A percentile compares a stretch with the other conserved stretches of the same genome.
phyloP scores from a whole-genome alignment of 2,113 vertebrate genomes.

The Orycteropus afer region DNA sequence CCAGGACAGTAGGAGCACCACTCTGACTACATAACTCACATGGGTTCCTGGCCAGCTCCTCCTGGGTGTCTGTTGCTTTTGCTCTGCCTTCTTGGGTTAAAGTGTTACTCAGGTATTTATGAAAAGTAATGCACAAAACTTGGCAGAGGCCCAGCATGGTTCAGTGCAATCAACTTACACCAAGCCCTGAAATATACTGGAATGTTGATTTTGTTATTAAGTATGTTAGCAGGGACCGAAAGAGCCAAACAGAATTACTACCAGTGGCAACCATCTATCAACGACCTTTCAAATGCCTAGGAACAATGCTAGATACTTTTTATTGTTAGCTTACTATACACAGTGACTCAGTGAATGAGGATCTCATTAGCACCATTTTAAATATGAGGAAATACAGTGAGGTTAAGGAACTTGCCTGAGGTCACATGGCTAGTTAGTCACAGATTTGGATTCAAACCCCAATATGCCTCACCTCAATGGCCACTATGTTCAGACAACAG shows the following conservation, averaged over 20 bases:
- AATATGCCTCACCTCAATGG: neutral
- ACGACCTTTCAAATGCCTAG: neutral
- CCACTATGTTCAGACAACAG: neutral
- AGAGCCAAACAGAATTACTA: neutral
- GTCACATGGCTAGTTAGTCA: neutral
- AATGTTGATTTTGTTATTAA: constrained; percentile 46
- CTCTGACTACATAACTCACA: neutral
- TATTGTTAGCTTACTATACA: neutral
- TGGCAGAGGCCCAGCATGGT: constrained; percentile 1
- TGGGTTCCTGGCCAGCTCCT: constrained; percentile 41
- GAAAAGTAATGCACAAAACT: constrained; percentile 8
- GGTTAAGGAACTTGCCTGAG: neutral
- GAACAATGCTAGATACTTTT: neutral
- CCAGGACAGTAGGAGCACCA: neutral
- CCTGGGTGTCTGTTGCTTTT: neutral
- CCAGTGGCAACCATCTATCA: neutral
- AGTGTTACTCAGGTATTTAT: constrained; percentile 57
- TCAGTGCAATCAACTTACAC: neutral
- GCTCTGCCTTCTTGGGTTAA: constrained; percentile 57
- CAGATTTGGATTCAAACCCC: neutral
- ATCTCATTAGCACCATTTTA: neutral
- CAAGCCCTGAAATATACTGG: neutral
- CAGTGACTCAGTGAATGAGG: neutral
- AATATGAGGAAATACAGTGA: neutral
- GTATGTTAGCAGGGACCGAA: neutral